These are phyloP conservation scores for Magallana nippona DNA, from an alignment of 2,888 invertebrate species.

Conservation along the genomic window DNA sequence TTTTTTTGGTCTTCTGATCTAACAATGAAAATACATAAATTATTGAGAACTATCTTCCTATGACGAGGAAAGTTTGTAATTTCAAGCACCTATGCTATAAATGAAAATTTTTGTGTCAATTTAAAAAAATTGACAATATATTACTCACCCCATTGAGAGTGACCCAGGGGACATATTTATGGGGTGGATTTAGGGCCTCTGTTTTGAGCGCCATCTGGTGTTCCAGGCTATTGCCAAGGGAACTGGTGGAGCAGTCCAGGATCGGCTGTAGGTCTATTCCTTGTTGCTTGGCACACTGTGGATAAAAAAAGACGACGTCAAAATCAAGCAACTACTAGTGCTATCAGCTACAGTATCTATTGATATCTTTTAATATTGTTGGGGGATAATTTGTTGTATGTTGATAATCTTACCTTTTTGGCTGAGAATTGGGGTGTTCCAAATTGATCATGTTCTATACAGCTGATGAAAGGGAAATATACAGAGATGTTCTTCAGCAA, in stretches of 20 bases:
- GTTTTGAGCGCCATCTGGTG: conserved; percentile 77
- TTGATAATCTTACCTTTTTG: conserved; percentile 54
- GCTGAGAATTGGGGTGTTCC: conserved; percentile 57
- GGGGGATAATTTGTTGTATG: no score
- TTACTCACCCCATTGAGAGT: conserved; percentile 76
- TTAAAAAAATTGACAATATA: no score
- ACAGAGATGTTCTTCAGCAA: conserved; percentile 61
- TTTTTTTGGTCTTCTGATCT: no score
- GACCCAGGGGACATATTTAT: conserved; percentile 78
- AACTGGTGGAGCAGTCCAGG: conserved; percentile 68
- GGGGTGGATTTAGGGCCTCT: conserved; percentile 71
- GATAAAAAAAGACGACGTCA: background rate
- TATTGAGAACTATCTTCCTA: no score
- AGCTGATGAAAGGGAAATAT: conserved; percentile 75
- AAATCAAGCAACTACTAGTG: no score
- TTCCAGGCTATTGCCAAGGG: conserved; percentile 73
- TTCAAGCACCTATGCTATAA: no score
- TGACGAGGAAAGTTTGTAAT: no score
- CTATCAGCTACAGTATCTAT: background rate
- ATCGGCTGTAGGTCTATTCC: conserved; percentile 61
- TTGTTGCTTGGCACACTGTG: conserved; percentile 70
- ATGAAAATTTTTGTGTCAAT: no score
- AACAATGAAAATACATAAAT: no score
- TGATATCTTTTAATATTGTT: background rate
- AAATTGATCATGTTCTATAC: conserved; percentile 70